Percentiles rank a stretch among this genome's conserved stretches.
These are phyloP conservation scores for Drosophila leontia DNA, from an alignment of 1,140 invertebrate genomes.

Conservation along the genomic window DNA sequence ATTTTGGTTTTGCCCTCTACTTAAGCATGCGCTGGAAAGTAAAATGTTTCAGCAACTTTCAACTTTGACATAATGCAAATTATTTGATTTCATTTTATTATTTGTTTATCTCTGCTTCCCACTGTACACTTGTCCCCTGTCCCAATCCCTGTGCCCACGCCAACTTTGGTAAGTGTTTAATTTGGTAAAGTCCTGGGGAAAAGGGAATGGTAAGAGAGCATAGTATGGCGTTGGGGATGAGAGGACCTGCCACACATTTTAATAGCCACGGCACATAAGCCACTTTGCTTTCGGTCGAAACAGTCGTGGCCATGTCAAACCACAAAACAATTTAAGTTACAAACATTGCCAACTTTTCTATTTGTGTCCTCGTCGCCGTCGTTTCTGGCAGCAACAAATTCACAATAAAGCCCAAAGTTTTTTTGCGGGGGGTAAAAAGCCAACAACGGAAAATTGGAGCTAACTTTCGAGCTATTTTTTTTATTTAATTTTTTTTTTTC, in stretches of 20 bases:
- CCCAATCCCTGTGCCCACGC: slow-evolving; percentile 1
- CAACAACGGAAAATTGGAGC: slow-evolving; percentile 10
- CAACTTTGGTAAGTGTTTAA: slow-evolving; percentile 47
- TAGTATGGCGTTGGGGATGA: slow-evolving; percentile 9
- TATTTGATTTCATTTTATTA: slow-evolving; percentile 75
- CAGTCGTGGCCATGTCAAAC: slow-evolving; percentile 64
- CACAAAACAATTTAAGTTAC: slow-evolving; percentile 79
- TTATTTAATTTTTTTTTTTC: not conserved
- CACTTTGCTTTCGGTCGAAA: slow-evolving; percentile 49
- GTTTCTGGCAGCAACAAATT: slow-evolving; percentile 34
- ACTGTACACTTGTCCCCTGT: not conserved
- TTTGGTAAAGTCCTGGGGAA: slow-evolving; percentile 31
- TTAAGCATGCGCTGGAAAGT: slow-evolving; percentile 62
- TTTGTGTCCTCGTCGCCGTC: slow-evolving; percentile 38
- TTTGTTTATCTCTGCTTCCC: slow-evolving; percentile 47
- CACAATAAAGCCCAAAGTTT: slow-evolving; percentile 57
- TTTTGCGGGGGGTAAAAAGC: slow-evolving; percentile 2
- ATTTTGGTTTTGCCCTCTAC: slow-evolving; percentile 45
- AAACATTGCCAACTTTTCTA: slow-evolving; percentile 74
- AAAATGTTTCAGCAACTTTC: slow-evolving; percentile 65
- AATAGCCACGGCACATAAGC: slow-evolving; percentile 68
- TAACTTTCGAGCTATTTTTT: slow-evolving; percentile 40
- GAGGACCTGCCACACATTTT: slow-evolving; percentile 61
- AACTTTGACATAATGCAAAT: slow-evolving; percentile 75
- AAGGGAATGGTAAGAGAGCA: not conserved